Conservation (phyloP, 2,797 vertebrate genomes). For the Yasuhikotakia modesta region DNA sequence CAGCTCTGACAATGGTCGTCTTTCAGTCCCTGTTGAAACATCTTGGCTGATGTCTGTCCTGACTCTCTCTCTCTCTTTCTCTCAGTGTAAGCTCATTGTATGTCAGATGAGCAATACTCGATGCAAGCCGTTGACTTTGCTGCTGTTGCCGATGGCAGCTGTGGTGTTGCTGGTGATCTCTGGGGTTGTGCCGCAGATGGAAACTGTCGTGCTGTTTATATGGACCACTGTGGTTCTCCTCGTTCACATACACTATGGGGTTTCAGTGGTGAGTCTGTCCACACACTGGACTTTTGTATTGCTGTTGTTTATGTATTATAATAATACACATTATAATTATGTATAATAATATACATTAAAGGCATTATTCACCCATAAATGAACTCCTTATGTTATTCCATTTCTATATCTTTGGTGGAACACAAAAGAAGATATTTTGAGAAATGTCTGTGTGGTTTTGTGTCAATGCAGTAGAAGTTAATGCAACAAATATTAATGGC, state of each 20-base stretch:
- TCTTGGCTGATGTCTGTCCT: conserved; percentile 20
- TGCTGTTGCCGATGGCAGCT: conserved; percentile 84
- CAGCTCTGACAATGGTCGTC: conserved; percentile 19
- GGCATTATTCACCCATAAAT: background rate
- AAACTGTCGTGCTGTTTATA: conserved; percentile 80
- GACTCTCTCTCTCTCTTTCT: conserved; percentile 4
- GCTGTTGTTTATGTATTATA: background rate
- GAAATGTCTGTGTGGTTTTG: too few relatives aligned
- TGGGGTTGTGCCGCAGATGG: conserved; percentile 65
- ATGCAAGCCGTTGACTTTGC: conserved; percentile 88
- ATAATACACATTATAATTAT: conserved; percentile 27
- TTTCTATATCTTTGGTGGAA: too few relatives aligned
- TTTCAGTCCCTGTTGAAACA: conserved; percentile 10
- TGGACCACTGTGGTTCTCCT: conserved; percentile 82
- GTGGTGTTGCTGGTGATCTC: conserved; percentile 77
- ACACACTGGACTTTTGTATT: background rate
- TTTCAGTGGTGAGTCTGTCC: conserved; percentile 87
- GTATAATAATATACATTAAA: conserved; percentile 13
- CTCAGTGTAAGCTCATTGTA: conserved; percentile 94
- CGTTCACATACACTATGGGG: conserved; percentile 91
- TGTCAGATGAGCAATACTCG: conserved; percentile 98
- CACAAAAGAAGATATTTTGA: too few relatives aligned
- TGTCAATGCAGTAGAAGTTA: too few relatives aligned
- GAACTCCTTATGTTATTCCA: too few relatives aligned
- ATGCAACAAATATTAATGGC: too few relatives aligned